Evolutionary conservation across 2,797 vertebrate genomes (phyloP), one percentile per base, ranked within the genome.

Genomic region (Toxotes lorentzi): DNA sequence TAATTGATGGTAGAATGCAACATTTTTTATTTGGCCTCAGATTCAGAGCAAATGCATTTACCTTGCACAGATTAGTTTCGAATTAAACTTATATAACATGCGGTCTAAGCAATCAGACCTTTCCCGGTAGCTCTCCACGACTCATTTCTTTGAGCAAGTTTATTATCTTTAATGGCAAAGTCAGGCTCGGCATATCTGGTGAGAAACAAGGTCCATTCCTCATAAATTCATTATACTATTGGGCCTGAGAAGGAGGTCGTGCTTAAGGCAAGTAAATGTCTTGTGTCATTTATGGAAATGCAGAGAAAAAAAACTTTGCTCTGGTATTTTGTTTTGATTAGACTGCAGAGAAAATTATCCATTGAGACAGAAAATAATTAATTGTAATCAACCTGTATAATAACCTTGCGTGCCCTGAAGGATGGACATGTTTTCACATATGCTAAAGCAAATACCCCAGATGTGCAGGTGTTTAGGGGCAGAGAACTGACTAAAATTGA

Each of bases 111-210:
- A 91, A 91, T 92, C 89, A 90, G 81, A 86, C 72, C 81, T 86
- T 91, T 68, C 71, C 71, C 79, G 21, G 68, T 78, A 73, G 81
- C 81, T 83, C 83, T 45, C 70, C 2, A 62, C 41, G 68, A 89
- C 85, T 91, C 82, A 84, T 93, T 92, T 90, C 84, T 89, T 88
- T 89, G 51, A 86, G 79, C 78, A 74, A 85, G 73, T 93, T 92
- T 90, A 94, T 94, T 93, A 91, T 91, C 79, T 92, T 87, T 88
- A 92, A 92, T 91, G 84, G 84, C 62, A 81, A 93, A 90, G 82
- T 85, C 75, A 63, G 82, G 75, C 85, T 78, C 40, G 76, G 88
- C 84, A 79, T 89, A 88, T 92, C 85, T 90, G 69, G 51, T 65
- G 76, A 83, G 70, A 90, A 88, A 88, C 85, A 82, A 86, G 83